phyloP scores from a whole-genome alignment of 2,888 invertebrate species.

The Eupithecia abbreviata region DNA sequence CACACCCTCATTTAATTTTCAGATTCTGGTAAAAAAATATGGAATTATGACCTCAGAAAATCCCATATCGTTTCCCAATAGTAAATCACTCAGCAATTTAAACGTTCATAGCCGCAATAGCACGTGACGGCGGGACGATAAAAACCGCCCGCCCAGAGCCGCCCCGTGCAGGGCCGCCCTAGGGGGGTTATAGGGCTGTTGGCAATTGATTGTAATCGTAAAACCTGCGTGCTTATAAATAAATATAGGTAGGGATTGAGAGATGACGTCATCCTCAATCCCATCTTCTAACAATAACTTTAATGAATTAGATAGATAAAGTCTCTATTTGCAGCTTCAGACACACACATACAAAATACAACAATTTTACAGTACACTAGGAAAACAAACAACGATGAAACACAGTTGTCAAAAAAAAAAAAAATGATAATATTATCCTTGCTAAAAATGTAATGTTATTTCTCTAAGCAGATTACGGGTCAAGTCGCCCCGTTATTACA shows the following conservation, averaged over 20 bases:
- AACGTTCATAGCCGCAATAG: constrained; percentile 54
- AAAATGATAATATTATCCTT: no score
- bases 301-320: no score
- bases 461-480: no score
- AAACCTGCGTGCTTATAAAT: background rate
- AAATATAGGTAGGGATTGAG: background rate
- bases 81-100: constrained; percentile 48
- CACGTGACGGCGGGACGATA: constrained; percentile 43
- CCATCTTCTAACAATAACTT: background rate
- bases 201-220: background rate
- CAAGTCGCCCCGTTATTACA: no score
- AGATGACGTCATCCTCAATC: background rate
- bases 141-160: constrained; percentile 32
- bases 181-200: background rate
- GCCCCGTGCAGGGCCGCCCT: constrained; percentile 18
- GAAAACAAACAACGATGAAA: no score
- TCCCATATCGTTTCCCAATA: constrained; percentile 44
- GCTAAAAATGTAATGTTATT: no score
- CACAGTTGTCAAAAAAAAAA: no score
- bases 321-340: no score
- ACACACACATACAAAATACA: no score
- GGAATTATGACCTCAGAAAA: constrained; percentile 28
- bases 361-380: no score
- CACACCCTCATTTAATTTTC: background rate
- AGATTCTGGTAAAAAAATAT: constrained; percentile 14